A percentile compares a stretch with the other conserved stretches of the same genome.
These are phyloP conservation scores for Cryptus viduatorius DNA, from an alignment of 2,888 invertebrate genomes.

Conservation along the genomic window DNA sequence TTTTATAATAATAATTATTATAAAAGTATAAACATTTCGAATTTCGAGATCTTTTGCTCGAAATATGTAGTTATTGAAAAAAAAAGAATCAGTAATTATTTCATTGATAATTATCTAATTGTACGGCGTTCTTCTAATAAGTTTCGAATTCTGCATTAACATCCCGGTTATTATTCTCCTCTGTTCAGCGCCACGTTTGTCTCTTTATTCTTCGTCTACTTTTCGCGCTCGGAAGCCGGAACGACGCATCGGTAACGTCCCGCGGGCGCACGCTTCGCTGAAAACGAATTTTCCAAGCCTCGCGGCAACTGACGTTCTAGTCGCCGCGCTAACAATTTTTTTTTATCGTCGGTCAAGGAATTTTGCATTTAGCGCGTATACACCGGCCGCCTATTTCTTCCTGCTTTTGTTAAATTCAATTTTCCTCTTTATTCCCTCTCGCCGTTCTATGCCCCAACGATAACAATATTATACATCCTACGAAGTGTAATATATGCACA, in stretches of 20 bases:
- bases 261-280: slow-evolving; percentile 56
- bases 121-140: not conserved
- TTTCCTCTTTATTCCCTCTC: slow-evolving; percentile 13
- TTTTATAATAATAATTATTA: no score
- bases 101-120: no score
- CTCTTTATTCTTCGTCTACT: slow-evolving; percentile 31
- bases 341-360: slow-evolving; percentile 59
- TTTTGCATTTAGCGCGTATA: slow-evolving; percentile 29
- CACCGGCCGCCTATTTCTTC: slow-evolving; percentile 42
- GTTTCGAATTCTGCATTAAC: slow-evolving; percentile 2
- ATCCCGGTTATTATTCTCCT: not conserved
- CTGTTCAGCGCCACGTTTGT: not conserved
- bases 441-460: not conserved
- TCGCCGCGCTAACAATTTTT: slow-evolving; percentile 26
- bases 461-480: slow-evolving; percentile 5
- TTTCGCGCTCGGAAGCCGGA: slow-evolving; percentile 64
- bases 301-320: slow-evolving; percentile 15
- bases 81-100: no score
- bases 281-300: slow-evolving; percentile 59
- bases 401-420: slow-evolving; percentile 43
- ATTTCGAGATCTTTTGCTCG: no score
- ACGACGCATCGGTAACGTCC: slow-evolving; percentile 44
- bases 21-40: no score
- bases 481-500: slow-evolving; percentile 8
- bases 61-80: no score